Base-by-base conservation (phyloP, 2,888 invertebrate genomes). In the Antheraea assamensis region DNA sequence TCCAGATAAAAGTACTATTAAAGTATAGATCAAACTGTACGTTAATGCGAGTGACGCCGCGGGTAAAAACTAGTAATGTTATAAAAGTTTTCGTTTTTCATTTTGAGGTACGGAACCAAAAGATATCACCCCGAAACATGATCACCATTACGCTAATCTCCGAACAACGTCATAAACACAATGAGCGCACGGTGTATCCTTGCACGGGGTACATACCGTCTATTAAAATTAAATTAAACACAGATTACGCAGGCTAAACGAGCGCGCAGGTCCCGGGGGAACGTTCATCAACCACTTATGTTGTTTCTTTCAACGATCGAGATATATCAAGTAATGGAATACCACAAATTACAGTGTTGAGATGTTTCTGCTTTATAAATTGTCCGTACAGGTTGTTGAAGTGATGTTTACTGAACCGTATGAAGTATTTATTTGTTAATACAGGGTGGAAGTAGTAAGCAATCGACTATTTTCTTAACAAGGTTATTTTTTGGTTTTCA, bases 181-280 rank as follows among this genome's bases (percentile, higher is more conserved):
- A 55, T 52, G 49, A 66, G 30, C 49, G 35, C 24, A 15, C 49
- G 61, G 13, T 31, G 35, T 61, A 58, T 17, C 30, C 49, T 49
- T 27, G 61, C 61, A 27, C 61, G 61, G 61, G 27, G 61, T 19
- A 68, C 52, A 68, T 35, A 70, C 31, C 72, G 27, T 64, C 85
- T 88, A 91, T 92, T 91, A 92, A 92, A 92, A 91, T 90, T 89
- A 88, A 90, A 92, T 91, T 90, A 92, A 91, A 88, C 89, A 90
- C 86, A 88, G 89, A 90, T 90, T 89, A 88, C 84, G 78, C 79
- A n/a, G 86, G 58, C 58, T 89, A 89, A 90, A 87, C 86, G 88
- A 80, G 81, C 80, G 79, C 74, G 71, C 61, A 61, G 27, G 61
- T 61, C 61, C 61, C 78, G 75, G 81, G 77, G 79, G 80, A 81